Evolutionary conservation across 30 jellyfish, hydroid and myxozoan species (phyloP).

Genomic region (Turritopsis rubra): DNA sequence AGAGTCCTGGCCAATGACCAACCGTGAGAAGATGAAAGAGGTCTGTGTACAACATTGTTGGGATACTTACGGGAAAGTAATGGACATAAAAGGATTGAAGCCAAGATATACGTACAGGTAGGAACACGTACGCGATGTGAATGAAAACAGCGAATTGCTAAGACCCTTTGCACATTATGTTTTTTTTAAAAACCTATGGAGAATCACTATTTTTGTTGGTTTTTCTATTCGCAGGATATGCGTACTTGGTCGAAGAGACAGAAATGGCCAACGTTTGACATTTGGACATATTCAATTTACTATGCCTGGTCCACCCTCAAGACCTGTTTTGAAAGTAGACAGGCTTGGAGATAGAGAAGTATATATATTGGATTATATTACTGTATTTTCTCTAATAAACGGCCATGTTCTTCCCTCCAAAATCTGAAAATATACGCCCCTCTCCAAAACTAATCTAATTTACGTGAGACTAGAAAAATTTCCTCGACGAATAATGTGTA

Average conservation of each 20-base stretch:
- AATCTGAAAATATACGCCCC: no score
- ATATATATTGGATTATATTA: background rate
- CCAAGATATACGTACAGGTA: conserved; percentile 65
- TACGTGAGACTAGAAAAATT: no score
- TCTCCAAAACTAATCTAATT: no score
- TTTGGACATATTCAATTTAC: conserved; percentile 38
- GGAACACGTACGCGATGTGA: conserved; percentile 7
- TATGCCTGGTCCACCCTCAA: conserved; percentile 60
- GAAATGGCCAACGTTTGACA: conserved; percentile 36
- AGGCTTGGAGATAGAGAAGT: conserved; percentile 40
- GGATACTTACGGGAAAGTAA: conserved; percentile 38
- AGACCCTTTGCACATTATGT: no score
- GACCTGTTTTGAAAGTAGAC: conserved; percentile 28
- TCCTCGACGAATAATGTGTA: no score
- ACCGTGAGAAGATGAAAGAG: conserved; percentile 40
- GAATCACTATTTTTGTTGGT: no score
- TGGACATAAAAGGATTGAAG: conserved; percentile 47
- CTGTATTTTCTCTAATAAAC: no score
- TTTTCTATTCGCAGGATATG: conserved; percentile 23
- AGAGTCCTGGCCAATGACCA: conserved; percentile 53
- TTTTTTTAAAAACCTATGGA: no score
- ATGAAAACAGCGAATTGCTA: background rate
- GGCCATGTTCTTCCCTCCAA: no score
- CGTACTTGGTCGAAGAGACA: conserved; percentile 34
- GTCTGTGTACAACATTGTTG: conserved; percentile 52